These are phyloP conservation scores for Drosophila testacea DNA, from an alignment of 2,888 invertebrate species.

Conservation along the genomic window DNA sequence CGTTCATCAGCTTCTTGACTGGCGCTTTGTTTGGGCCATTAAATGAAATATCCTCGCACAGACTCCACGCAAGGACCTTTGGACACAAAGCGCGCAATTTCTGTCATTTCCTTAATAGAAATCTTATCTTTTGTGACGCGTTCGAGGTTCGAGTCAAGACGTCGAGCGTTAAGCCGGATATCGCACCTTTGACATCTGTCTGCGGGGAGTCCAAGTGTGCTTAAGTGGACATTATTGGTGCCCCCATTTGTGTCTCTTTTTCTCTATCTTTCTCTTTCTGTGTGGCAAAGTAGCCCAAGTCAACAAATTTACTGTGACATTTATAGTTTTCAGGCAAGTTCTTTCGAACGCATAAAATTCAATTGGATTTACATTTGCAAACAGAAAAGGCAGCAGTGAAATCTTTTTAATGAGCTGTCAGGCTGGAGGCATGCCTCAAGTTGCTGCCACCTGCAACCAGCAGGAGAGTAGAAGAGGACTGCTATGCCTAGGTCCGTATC, in stretches of 20 bases:
- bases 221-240: constrained; percentile 58
- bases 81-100: constrained; percentile 82
- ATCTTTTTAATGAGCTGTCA: constrained; percentile 27
- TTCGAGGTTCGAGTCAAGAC: constrained; percentile 25
- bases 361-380: constrained; percentile 6
- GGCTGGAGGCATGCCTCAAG: not conserved
- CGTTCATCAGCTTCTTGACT: constrained; percentile 43
- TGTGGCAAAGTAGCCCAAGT: constrained; percentile 3
- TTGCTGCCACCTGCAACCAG: not conserved
- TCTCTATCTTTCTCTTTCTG: not conserved
- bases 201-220: constrained; percentile 29
- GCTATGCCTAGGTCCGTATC: constrained; percentile 72
- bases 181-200: constrained; percentile 81
- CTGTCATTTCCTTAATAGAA: constrained; percentile 85
- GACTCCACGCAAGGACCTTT: constrained; percentile 44
- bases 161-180: constrained; percentile 65
- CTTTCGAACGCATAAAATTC: constrained; percentile 18
- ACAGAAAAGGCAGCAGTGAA: not conserved
- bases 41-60: constrained; percentile 77
- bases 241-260: not conserved
- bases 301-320: constrained; percentile 17
- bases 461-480: not conserved
- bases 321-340: constrained; percentile 16
- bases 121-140: constrained; percentile 82
- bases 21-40: constrained; percentile 74